A percentile compares a stretch with the other conserved stretches of the same genome.
Evolutionary conservation across 2,797 vertebrate species (phyloP).

Genomic region (Myotis planiceps): DNA sequence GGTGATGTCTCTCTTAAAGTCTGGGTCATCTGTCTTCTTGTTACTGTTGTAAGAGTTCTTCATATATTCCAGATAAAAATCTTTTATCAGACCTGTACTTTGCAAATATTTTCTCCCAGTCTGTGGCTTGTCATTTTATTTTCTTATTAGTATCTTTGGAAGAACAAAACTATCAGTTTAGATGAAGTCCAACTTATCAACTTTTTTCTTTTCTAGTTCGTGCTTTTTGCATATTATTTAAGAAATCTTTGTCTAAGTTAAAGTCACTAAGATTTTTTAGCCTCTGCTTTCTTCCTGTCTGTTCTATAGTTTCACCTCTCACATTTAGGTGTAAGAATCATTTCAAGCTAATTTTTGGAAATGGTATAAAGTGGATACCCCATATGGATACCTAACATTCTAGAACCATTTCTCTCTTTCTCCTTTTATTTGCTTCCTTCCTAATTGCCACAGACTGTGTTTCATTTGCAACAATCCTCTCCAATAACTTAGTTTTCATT

Average conservation of each 20-base stretch:
- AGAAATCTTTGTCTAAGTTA: not conserved
- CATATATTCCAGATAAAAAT: not conserved
- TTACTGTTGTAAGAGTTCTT: not conserved
- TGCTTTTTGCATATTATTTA: not conserved
- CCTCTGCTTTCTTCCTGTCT: not conserved
- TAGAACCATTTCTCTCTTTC: not conserved
- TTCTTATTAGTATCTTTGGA: not conserved
- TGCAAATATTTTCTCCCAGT: not conserved
- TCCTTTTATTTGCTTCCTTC: not conserved
- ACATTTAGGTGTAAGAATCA: not conserved
- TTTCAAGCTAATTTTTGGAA: not conserved
- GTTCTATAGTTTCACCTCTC: not conserved
- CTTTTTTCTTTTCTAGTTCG: not conserved
- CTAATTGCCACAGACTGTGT: not conserved
- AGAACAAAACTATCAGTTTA: not conserved
- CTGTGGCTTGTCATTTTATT: not conserved
- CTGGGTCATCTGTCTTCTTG: not conserved
- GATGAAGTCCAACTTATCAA: not conserved
- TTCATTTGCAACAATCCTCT: not conserved
- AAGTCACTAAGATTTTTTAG: not conserved
- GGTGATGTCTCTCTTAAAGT: not conserved
- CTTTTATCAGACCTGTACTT: not conserved
- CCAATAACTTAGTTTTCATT: not conserved
- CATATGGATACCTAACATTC: not conserved
- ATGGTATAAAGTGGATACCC: not conserved